A percentile compares a stretch with the other conserved stretches of the same genome.
Conservation (phyloP, 2,888 invertebrate species). For the Phlogophora meticulosa region DNA sequence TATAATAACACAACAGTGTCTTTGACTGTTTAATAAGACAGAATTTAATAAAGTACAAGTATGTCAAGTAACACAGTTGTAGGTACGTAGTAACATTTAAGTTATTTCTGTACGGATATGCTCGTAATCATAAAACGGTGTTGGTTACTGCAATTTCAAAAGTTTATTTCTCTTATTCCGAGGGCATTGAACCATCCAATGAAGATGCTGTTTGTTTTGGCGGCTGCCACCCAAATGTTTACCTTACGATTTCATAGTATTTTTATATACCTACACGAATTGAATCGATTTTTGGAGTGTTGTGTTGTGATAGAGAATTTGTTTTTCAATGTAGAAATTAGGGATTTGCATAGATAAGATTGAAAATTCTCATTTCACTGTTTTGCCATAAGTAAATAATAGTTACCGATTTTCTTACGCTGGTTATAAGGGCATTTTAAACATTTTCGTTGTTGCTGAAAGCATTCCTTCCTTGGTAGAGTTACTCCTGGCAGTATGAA, state of each 20-base stretch:
- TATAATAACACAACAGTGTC: constrained; percentile 16
- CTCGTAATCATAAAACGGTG: constrained; percentile 68
- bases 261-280: constrained; percentile 37
- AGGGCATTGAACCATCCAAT: constrained; percentile 70
- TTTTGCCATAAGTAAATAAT: neutral
- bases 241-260: constrained; percentile 46
- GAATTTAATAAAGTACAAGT: constrained; percentile 55
- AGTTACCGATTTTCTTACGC: neutral
- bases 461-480: constrained; percentile 5
- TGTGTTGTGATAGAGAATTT: neutral
- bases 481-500: constrained; percentile 49
- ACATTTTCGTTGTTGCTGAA: neutral
- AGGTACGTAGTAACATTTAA: constrained; percentile 35
- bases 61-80: constrained; percentile 51
- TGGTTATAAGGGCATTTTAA: neutral
- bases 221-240: constrained; percentile 56
- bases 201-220: constrained; percentile 73
- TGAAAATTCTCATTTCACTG: neutral
- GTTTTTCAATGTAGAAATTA: neutral
- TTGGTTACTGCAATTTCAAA: constrained; percentile 72
- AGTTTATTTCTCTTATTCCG: constrained; percentile 72
- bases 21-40: constrained; percentile 37
- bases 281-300: constrained; percentile 29
- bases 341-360: neutral
- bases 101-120: constrained; percentile 69